Conservation (phyloP, 2,113 vertebrate genomes). For the Synchiropus splendidus region DNA sequence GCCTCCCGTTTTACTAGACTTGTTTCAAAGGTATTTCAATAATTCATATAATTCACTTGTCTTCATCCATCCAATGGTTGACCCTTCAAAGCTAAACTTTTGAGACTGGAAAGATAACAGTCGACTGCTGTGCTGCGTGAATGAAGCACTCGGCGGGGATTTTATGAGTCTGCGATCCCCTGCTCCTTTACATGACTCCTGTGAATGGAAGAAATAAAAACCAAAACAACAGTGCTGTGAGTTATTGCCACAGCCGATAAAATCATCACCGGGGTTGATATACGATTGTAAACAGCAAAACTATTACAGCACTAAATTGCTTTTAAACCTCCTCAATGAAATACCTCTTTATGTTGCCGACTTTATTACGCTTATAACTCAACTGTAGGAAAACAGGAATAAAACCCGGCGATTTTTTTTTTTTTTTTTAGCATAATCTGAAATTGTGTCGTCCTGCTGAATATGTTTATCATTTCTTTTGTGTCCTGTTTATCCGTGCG, state of each 20-base stretch:
- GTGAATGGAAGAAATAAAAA: constrained; percentile 10
- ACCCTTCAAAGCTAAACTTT: too few species aligned
- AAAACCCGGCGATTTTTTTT: neutral
- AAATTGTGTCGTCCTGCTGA: too few species aligned
- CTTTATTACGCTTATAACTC: constrained; percentile 12
- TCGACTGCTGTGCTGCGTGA: too few species aligned
- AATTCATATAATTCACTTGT: too few species aligned
- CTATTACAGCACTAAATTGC: constrained; percentile 15
- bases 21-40: too few species aligned
- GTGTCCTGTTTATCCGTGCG: constrained; percentile 5
- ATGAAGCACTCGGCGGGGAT: constrained; percentile 11
- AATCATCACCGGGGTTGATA: constrained; percentile 14
- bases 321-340: constrained; percentile 13
- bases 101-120: too few species aligned
- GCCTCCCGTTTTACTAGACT: too few species aligned
- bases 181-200: constrained; percentile 21
- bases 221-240: constrained; percentile 1
- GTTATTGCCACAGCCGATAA: constrained; percentile 11
- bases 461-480: neutral
- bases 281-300: constrained; percentile 4
- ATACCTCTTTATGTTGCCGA: too few species aligned
- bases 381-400: neutral
- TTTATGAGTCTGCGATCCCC: constrained; percentile 14
- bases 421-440: too few species aligned
- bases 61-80: too few species aligned